Evolutionary conservation across 2,113 vertebrate genomes (phyloP).

Genomic region (Redunca redunca): DNA sequence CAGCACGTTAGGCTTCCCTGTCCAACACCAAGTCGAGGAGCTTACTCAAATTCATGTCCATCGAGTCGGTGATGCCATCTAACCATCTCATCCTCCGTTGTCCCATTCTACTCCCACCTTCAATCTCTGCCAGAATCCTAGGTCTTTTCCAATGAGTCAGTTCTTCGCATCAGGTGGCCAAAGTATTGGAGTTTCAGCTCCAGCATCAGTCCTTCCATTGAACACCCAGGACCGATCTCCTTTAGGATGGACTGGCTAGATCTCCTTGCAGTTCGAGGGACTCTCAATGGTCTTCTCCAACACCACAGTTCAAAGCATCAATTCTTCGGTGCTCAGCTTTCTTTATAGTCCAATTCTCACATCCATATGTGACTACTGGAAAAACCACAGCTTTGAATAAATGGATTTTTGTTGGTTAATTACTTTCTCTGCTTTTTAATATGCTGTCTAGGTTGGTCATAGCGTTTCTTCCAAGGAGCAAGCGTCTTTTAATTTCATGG

Average conservation of each 20-base stretch:
- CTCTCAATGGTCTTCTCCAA: neutral
- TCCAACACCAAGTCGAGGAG: neutral
- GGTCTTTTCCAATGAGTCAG: neutral
- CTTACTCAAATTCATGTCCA: neutral
- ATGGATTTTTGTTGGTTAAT: neutral
- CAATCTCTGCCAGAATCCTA: neutral
- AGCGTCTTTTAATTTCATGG: neutral
- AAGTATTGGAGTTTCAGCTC: neutral
- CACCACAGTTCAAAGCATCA: neutral
- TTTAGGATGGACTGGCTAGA: neutral
- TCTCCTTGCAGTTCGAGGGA: neutral
- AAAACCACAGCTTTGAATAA: neutral
- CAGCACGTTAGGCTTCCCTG: neutral
- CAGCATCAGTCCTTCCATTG: neutral
- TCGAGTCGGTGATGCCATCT: accelerated
- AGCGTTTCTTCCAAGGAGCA: neutral
- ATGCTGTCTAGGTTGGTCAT: neutral
- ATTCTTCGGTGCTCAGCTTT: neutral
- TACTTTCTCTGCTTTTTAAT: neutral
- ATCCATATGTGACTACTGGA: neutral
- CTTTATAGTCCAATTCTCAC: neutral
- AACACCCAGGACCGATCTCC: neutral
- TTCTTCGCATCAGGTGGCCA: neutral
- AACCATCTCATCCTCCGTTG: neutral
- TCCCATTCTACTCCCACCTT: neutral